Conservation (phyloP, 2,797 vertebrate species). For the Chlorospingus semifuscus region DNA sequence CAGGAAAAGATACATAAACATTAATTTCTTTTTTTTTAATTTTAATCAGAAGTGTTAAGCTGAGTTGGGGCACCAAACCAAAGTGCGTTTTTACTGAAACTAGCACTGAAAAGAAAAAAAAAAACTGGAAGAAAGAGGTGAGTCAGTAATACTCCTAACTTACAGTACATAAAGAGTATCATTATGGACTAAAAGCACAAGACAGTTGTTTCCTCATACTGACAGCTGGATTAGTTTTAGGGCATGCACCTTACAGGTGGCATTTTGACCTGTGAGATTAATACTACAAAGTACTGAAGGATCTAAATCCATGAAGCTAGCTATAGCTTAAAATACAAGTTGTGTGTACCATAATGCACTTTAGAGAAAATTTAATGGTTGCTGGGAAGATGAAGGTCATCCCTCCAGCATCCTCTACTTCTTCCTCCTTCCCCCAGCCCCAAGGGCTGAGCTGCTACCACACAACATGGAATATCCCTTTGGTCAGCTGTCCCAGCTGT, state of each 20-base stretch:
- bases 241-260: too few relatives aligned
- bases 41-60: background rate
- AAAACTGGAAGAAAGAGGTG: background rate
- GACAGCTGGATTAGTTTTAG: background rate
- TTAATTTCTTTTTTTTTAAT: rapidly evolving
- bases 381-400: background rate
- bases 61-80: background rate
- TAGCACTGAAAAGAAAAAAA: background rate
- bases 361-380: background rate
- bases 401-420: background rate
- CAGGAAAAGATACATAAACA: background rate
- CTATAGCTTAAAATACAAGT: background rate
- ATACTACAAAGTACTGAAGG: background rate
- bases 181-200: background rate
- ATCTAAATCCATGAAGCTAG: background rate
- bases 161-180: background rate
- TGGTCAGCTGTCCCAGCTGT: background rate
- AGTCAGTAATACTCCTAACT: background rate
- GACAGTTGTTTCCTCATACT: background rate
- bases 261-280: background rate
- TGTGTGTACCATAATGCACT: background rate
- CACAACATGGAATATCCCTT: rapidly evolving
- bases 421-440: background rate
- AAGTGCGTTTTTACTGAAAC: background rate
- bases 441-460: too few relatives aligned